phyloP scores from a whole-genome alignment of 2,113 vertebrate genomes.

The Platysternon megacephalum region DNA sequence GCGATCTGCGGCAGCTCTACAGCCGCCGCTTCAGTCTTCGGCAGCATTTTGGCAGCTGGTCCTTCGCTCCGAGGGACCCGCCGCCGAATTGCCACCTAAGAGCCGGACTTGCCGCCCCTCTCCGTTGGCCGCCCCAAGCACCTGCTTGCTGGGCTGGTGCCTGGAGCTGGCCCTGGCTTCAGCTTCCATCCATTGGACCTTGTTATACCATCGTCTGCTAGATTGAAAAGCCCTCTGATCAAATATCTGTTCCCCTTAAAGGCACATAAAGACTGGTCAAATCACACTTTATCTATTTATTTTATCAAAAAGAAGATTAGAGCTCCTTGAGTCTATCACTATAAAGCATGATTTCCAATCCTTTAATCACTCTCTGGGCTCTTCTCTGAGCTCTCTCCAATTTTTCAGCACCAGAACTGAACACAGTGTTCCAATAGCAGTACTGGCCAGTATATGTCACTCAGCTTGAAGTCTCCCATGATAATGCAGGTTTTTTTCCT shows the following conservation, averaged over 20 bases:
- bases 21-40: no score
- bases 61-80: no score
- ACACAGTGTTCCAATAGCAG: not conserved
- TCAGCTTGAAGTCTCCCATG: not conserved
- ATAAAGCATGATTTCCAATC: not conserved
- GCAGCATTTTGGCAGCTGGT: no score
- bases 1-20: no score
- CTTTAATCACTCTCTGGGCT: not conserved
- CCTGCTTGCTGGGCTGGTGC: no score
- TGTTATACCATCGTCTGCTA: not conserved
- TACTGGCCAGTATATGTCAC: not conserved
- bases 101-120: no score
- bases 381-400: not conserved
- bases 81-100: no score
- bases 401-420: accelerated
- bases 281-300: not conserved
- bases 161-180: no score
- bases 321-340: not conserved
- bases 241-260: not conserved
- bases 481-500: not conserved
- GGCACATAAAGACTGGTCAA: not conserved
- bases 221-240: not conserved
- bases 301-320: no score
- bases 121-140: no score
- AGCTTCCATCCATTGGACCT: not conserved